Conservation (phyloP, 2,113 vertebrate species). For the Oplegnathus fasciatus region DNA sequence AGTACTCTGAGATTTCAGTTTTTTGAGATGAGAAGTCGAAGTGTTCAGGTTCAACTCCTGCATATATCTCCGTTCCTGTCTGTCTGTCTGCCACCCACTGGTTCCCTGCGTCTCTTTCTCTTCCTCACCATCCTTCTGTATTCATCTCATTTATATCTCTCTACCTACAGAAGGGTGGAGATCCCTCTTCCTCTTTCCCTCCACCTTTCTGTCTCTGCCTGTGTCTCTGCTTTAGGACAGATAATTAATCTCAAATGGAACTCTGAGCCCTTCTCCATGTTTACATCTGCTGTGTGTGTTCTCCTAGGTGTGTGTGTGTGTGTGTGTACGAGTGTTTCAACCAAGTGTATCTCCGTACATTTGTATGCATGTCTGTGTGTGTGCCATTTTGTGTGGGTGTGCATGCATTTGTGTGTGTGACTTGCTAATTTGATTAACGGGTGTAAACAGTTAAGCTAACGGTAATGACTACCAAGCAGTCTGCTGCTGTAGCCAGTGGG, state of each 20-base stretch:
- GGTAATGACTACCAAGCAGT: slow-evolving; percentile 82
- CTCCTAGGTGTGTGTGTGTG: slow-evolving; percentile 11
- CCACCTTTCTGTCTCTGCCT: slow-evolving; percentile 48
- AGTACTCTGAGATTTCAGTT: slow-evolving; percentile 43
- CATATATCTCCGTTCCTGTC: slow-evolving; percentile 23
- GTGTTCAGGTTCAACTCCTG: slow-evolving; percentile 37
- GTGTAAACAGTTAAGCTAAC: slow-evolving; percentile 83
- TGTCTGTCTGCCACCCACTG: slow-evolving; percentile 44
- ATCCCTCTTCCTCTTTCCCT: slow-evolving; percentile 52
- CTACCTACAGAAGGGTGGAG: slow-evolving; percentile 61
- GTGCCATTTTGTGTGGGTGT: slow-evolving; percentile 14
- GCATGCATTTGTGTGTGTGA: slow-evolving; percentile 48
- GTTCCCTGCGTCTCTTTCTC: slow-evolving; percentile 19
- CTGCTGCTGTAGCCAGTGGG: slow-evolving; percentile 76
- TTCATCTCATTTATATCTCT: slow-evolving; percentile 65
- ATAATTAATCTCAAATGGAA: slow-evolving; percentile 77
- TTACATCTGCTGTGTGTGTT: slow-evolving; percentile 61
- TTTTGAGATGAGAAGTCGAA: slow-evolving; percentile 31
- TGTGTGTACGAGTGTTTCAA: slow-evolving; percentile 7
- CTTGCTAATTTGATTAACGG: slow-evolving; percentile 84
- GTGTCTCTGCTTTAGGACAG: slow-evolving; percentile 72
- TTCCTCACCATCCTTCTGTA: slow-evolving; percentile 32
- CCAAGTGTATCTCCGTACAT: neutral
- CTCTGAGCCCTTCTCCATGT: slow-evolving; percentile 61
- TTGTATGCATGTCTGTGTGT: slow-evolving; percentile 23